These are phyloP conservation scores for Calephelis nemesis DNA, from an alignment of 1,140 invertebrate genomes.

Conservation along the genomic window DNA sequence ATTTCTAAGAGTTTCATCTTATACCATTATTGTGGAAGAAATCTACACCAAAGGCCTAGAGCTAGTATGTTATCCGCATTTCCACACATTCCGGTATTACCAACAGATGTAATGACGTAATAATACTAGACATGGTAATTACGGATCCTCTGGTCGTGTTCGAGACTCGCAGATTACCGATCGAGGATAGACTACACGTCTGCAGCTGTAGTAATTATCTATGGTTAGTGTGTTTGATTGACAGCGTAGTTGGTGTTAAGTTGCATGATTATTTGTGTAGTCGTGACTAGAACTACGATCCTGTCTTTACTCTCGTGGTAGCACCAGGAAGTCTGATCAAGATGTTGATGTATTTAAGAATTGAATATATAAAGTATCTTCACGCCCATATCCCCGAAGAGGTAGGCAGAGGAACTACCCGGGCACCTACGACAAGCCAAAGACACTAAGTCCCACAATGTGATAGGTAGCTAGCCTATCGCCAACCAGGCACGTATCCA, in stretches of 20 bases:
- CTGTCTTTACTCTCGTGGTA: conserved; percentile 30
- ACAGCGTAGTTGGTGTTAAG: conserved; percentile 35
- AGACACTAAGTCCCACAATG: too few relatives aligned
- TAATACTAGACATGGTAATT: conserved; percentile 21
- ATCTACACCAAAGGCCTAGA: too few relatives aligned
- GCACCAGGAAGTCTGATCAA: conserved; percentile 23
- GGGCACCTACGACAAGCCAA: too few relatives aligned
- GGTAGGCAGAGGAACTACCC: too few relatives aligned
- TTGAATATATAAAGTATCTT: too few relatives aligned
- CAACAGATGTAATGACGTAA: conserved; percentile 12
- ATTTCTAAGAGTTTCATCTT: too few relatives aligned
- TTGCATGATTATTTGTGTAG: conserved; percentile 29
- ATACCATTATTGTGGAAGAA: too few relatives aligned
- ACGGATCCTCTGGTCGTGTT: conserved; percentile 18
- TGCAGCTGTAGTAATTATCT: conserved; percentile 31
- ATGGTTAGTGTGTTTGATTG: conserved; percentile 36
- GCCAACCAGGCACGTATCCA: too few relatives aligned
- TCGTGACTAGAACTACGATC: conserved; percentile 33
- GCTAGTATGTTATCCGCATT: background rate
- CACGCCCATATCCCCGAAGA: too few relatives aligned
- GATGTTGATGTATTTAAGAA: too few relatives aligned
- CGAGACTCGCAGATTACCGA: conserved; percentile 19
- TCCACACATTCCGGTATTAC: conserved; percentile 2
- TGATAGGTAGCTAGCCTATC: too few relatives aligned
- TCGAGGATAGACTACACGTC: conserved; percentile 36